Conservation (phyloP, 30 jellyfish, hydroid and myxozoan genomes). For the Hydra vulgaris region DNA sequence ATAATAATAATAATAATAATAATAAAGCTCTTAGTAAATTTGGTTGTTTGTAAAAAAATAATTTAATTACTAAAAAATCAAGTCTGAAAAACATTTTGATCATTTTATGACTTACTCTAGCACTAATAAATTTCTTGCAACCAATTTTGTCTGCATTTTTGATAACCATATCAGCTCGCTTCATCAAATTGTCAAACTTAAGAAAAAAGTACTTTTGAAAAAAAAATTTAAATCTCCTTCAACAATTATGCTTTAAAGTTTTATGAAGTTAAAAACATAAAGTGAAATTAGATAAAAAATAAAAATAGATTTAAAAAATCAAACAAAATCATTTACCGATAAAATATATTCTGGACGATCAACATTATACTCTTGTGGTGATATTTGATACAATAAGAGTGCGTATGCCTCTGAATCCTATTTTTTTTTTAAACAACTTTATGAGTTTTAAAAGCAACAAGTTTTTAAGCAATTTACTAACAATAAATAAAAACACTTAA, state of each 20-base stretch:
- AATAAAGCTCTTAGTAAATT: too few relatives aligned
- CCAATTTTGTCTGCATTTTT: conserved; percentile 82
- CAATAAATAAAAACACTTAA: too few relatives aligned
- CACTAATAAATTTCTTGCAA: conserved; percentile 78
- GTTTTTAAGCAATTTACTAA: background rate
- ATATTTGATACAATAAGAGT: conserved; percentile 69
- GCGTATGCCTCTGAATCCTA: conserved; percentile 99
- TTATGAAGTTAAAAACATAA: too few relatives aligned
- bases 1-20: too few relatives aligned
- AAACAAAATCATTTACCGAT: conserved; percentile 10
- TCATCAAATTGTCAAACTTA: conserved; percentile 47
- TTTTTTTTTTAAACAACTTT: too few relatives aligned
- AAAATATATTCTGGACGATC: conserved; percentile 87
- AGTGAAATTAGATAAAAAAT: too few relatives aligned
- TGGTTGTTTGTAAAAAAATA: too few relatives aligned
- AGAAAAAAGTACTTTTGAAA: background rate
- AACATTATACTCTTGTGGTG: conserved; percentile 74
- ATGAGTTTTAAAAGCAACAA: background rate
- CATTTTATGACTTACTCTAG: conserved; percentile 85
- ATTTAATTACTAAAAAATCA: too few relatives aligned
- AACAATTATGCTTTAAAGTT: too few relatives aligned
- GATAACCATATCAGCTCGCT: conserved; percentile 79
- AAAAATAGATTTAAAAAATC: too few relatives aligned
- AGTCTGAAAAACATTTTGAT: too few relatives aligned
- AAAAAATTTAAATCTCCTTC: too few relatives aligned